Percentiles rank a stretch among this genome's conserved stretches.
Evolutionary conservation across 2,797 vertebrate species (phyloP).

Genomic region (Phaenicophaeus curvirostris): DNA sequence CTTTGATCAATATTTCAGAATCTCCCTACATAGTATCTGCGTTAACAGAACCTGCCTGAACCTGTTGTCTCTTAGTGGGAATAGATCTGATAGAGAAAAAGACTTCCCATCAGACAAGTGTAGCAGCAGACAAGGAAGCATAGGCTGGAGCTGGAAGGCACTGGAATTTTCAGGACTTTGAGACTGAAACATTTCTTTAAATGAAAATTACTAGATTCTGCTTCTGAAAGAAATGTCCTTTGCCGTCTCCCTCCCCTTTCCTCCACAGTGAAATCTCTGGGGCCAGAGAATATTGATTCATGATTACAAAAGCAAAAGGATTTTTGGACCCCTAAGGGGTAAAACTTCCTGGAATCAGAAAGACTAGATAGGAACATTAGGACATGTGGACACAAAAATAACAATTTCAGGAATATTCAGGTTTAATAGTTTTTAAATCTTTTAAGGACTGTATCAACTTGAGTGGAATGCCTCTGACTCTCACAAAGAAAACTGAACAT

Average conservation of each 20-base stretch:
- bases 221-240: not conserved
- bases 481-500: not conserved
- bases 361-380: not conserved
- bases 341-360: not conserved
- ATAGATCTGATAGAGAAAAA: not conserved
- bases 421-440: not conserved
- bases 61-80: rapidly evolving
- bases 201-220: not conserved
- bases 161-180: not conserved
- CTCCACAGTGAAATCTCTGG: not conserved
- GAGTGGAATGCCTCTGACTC: not conserved
- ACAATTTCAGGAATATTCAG: not conserved
- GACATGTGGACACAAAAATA: not conserved
- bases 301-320: not conserved
- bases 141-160: not conserved
- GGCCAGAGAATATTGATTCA: not conserved
- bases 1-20: not conserved
- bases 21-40: not conserved
- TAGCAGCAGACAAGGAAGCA: not conserved
- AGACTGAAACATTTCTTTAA: not conserved
- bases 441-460: not conserved
- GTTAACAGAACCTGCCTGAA: not conserved
- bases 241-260: rapidly evolving
- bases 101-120: not conserved
- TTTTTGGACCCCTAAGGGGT: not conserved